Evolutionary conservation across 2,797 vertebrate species (phyloP).

Genomic region (Mormyrops attenuatus): DNA sequence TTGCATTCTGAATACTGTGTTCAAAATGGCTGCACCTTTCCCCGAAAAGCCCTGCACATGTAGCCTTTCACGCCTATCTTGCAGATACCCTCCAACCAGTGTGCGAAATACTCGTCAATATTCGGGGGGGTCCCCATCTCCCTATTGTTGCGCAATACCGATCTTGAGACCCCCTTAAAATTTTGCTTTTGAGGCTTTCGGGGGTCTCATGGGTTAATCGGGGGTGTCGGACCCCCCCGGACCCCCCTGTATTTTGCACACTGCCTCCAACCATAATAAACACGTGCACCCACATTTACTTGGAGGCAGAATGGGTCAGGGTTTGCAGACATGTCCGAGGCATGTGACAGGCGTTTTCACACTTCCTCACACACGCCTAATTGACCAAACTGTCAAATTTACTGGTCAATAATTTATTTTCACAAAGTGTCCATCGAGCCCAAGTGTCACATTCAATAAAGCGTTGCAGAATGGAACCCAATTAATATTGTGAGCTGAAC

Average conservation of each 20-base stretch:
- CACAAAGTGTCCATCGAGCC: slow-evolving; percentile 65
- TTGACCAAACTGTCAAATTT: slow-evolving; percentile 76
- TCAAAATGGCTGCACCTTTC: not conserved
- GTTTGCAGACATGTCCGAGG: slow-evolving; percentile 52
- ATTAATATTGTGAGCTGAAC: slow-evolving; percentile 75
- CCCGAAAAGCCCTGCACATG: not conserved
- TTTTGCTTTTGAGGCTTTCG: no score
- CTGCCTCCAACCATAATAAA: not conserved
- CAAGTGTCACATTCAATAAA: slow-evolving; percentile 76
- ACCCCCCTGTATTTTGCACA: no score
- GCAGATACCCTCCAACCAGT: not conserved
- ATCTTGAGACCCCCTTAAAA: no score
- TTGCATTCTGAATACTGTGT: not conserved
- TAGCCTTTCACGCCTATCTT: not conserved
- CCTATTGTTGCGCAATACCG: no score
- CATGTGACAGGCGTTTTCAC: slow-evolving; percentile 47
- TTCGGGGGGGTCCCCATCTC: no score
- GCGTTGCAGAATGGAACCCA: slow-evolving; percentile 63
- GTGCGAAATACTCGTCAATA: no score
- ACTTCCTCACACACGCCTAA: slow-evolving; percentile 65
- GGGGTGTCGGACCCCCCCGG: no score
- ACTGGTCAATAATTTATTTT: slow-evolving; percentile 75
- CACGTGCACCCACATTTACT: slow-evolving; percentile 20
- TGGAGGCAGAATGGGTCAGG: slow-evolving; percentile 50
- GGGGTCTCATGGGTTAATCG: no score